Evolutionary conservation across 2,888 invertebrate species (phyloP).

Genomic region (Xestia sexstrigata): DNA sequence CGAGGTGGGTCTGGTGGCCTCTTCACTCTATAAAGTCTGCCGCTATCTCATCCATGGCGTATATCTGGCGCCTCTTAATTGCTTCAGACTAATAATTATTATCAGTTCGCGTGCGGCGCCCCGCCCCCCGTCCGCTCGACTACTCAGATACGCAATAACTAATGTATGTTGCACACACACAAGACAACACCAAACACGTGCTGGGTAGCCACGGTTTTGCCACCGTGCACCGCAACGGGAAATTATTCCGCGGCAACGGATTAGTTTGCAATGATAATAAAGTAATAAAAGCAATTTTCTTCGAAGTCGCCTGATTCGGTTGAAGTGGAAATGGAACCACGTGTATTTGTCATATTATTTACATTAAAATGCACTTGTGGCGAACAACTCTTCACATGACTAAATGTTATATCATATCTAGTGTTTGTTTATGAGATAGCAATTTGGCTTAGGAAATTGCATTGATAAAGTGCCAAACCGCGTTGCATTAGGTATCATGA

Average conservation of each 20-base stretch:
- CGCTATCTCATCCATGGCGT: conserved; percentile 82
- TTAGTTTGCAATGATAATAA: conserved; percentile 57
- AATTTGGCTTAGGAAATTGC: conserved; percentile 52
- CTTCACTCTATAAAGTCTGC: conserved; percentile 70
- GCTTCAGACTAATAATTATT: conserved; percentile 88
- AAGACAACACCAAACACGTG: conserved; percentile 73
- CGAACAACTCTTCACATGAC: conserved; percentile 27
- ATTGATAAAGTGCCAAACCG: conserved; percentile 61
- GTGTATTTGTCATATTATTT: conserved; percentile 39
- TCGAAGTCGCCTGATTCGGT: conserved; percentile 49
- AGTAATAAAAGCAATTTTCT: conserved; percentile 53
- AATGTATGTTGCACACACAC: conserved; percentile 62
- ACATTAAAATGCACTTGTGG: conserved; percentile 40
- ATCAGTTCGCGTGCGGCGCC: conserved; percentile 86
- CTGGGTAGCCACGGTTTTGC: conserved; percentile 68
- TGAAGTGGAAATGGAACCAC: conserved; percentile 47
- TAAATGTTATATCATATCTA: conserved; percentile 20
- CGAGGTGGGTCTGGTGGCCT: conserved; percentile 70
- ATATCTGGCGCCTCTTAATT: conserved; percentile 90
- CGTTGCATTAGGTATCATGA: conserved; percentile 41
- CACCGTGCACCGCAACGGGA: conserved; percentile 69
- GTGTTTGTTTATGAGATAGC: conserved; percentile 35
- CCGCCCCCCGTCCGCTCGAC: conserved; percentile 73
- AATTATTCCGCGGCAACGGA: conserved; percentile 48
- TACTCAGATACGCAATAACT: conserved; percentile 79